A percentile compares a stretch with the other conserved stretches of the same genome.
These are phyloP conservation scores for Anthophora plumipes DNA, from an alignment of 2,888 invertebrate genomes.

Conservation along the genomic window DNA sequence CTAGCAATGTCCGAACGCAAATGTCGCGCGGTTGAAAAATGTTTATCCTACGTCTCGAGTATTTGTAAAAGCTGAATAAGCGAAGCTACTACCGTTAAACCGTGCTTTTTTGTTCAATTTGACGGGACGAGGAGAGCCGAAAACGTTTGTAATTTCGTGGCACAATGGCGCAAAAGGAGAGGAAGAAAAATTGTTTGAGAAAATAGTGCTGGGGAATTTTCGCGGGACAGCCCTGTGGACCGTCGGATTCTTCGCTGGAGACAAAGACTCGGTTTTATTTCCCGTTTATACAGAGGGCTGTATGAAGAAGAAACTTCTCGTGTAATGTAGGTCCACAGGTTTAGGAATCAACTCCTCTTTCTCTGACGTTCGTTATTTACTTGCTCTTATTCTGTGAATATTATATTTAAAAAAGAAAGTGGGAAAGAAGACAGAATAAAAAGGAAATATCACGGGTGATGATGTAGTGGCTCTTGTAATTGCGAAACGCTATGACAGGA, in stretches of 20 bases:
- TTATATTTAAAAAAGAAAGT: too few relatives aligned
- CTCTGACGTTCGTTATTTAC: background rate
- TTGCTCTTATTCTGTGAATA: background rate
- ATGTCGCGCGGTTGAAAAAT: background rate
- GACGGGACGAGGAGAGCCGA: background rate
- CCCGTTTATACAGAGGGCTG: background rate
- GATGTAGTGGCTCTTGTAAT: too few relatives aligned
- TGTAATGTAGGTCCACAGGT: background rate
- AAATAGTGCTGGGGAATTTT: background rate
- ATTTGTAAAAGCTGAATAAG: background rate
- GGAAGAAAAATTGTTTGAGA: constrained; percentile 26
- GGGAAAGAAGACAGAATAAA: background rate
- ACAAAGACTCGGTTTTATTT: constrained; percentile 18
- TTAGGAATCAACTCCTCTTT: background rate
- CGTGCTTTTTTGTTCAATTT: background rate
- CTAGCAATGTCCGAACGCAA: background rate
- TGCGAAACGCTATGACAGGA: too few relatives aligned
- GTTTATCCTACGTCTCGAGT: background rate
- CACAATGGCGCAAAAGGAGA: background rate
- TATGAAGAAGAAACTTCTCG: background rate
- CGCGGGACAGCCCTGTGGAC: background rate
- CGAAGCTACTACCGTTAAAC: background rate
- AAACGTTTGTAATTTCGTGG: constrained; percentile 3
- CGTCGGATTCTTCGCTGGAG: background rate
- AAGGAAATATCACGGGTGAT: background rate